These are phyloP conservation scores for Sabatieria punctata DNA, from an alignment of 2,888 invertebrate species.

Conservation along the genomic window DNA sequence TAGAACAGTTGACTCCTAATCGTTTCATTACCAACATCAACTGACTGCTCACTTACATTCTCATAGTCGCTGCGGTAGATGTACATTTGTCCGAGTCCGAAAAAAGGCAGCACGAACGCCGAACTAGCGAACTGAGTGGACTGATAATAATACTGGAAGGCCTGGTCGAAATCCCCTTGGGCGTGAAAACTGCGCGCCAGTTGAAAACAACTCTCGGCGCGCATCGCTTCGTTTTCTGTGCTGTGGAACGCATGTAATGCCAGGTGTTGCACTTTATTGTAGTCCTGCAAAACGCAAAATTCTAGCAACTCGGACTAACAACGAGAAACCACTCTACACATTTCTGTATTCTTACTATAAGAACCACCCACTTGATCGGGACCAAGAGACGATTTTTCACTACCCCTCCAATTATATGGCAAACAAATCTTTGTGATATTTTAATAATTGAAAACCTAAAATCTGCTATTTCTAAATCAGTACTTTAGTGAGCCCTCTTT, in stretches of 20 bases:
- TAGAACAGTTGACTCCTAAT: constrained; percentile 35
- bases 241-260: constrained; percentile 94
- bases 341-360: no score
- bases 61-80: constrained; percentile 87
- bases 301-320: not conserved
- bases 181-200: constrained; percentile 88
- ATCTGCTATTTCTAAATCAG: no score
- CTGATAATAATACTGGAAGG: constrained; percentile 83
- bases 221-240: constrained; percentile 95
- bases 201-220: constrained; percentile 95
- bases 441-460: no score
- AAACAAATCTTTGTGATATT: no score
- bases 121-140: constrained; percentile 83
- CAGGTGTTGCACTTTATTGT: constrained; percentile 82
- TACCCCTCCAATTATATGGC: no score
- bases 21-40: not conserved
- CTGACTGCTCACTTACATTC: constrained; percentile 32
- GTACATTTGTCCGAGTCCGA: constrained; percentile 97
- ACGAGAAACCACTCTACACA: not conserved
- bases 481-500: no score
- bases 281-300: constrained; percentile 46
- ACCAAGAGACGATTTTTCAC: no score
- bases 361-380: no score
- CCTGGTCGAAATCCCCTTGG: constrained; percentile 81
- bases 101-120: constrained; percentile 87